Evolutionary conservation across 2,888 invertebrate genomes (phyloP).

Genomic region (Ditula angustiorana): DNA sequence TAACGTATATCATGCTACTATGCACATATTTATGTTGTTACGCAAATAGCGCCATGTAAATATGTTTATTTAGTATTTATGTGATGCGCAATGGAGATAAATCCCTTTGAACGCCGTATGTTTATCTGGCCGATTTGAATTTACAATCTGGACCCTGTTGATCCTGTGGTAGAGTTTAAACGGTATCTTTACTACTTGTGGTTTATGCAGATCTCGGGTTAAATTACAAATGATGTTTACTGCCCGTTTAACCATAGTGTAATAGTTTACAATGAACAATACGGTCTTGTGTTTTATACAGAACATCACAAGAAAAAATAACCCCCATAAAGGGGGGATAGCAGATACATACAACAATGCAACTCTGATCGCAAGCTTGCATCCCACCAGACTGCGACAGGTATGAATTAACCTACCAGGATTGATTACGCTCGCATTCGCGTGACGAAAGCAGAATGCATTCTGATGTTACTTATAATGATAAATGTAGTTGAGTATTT

Average conservation of each 20-base stretch:
- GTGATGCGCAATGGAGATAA: constrained; percentile 25
- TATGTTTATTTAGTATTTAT: constrained; percentile 37
- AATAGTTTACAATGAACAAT: too few species aligned
- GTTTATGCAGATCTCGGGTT: constrained; percentile 5
- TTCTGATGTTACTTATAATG: background rate
- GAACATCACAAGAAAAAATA: background rate
- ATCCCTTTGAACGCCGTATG: constrained; percentile 22
- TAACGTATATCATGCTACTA: constrained; percentile 9
- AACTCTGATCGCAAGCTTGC: background rate
- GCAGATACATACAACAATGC: background rate
- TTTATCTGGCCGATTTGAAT: constrained; percentile 31
- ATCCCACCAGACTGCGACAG: constrained; percentile 2
- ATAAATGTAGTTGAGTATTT: background rate
- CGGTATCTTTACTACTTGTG: constrained; percentile 6
- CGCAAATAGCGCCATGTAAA: constrained; percentile 24
- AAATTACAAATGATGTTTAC: constrained; percentile 17
- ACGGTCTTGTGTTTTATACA: background rate
- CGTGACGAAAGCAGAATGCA: background rate
- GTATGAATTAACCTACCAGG: constrained; percentile 8
- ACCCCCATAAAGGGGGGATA: background rate
- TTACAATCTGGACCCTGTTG: constrained; percentile 32
- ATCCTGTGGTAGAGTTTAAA: constrained; percentile 9
- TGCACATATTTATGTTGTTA: constrained; percentile 28
- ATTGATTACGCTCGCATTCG: constrained; percentile 1
- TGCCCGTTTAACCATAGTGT: too few species aligned